Percentiles rank a stretch among this genome's conserved stretches.
Conservation (phyloP, 64 coral and sea anemone species). For the Anthopleura sola region DNA sequence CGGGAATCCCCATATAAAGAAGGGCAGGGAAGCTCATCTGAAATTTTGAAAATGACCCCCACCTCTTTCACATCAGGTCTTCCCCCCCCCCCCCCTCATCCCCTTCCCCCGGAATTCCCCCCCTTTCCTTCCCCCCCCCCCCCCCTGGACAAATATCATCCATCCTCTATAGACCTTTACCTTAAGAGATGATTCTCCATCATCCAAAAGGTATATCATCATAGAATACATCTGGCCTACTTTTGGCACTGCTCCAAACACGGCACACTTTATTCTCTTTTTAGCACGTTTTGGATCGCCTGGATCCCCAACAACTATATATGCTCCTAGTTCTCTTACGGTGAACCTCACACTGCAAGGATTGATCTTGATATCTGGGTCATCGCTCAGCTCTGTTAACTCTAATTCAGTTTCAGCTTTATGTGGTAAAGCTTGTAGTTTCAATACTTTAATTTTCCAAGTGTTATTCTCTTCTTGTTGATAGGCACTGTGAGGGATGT, state of each 20-base stretch:
- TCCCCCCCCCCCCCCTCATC: no score
- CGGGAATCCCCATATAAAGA: no score
- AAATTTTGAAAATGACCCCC: no score
- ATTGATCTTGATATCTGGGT: neutral
- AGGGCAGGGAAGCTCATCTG: no score
- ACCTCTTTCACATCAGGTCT: no score
- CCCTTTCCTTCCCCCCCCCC: no score
- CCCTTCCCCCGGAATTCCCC: no score
- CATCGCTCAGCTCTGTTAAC: neutral
- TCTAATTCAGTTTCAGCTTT: constrained; percentile 12
- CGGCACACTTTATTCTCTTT: constrained; percentile 44
- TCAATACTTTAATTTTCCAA: neutral
- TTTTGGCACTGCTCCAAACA: constrained; percentile 35
- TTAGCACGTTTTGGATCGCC: constrained; percentile 30
- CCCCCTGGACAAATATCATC: no score
- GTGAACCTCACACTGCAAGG: constrained; percentile 17
- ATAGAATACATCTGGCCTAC: constrained; percentile 9
- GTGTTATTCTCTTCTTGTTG: neutral
- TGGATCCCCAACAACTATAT: constrained; percentile 35
- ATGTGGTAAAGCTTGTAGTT: neutral
- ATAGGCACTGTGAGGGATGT: constrained; percentile 46
- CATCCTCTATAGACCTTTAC: neutral
- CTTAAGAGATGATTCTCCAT: constrained; percentile 50
- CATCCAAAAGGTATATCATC: constrained; percentile 46
- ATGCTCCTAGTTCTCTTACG: constrained; percentile 7